Evolutionary conservation across 2,797 vertebrate species (phyloP), one percentile per base, ranked within the genome.

Genomic region (Hippocampus kuda): DNA sequence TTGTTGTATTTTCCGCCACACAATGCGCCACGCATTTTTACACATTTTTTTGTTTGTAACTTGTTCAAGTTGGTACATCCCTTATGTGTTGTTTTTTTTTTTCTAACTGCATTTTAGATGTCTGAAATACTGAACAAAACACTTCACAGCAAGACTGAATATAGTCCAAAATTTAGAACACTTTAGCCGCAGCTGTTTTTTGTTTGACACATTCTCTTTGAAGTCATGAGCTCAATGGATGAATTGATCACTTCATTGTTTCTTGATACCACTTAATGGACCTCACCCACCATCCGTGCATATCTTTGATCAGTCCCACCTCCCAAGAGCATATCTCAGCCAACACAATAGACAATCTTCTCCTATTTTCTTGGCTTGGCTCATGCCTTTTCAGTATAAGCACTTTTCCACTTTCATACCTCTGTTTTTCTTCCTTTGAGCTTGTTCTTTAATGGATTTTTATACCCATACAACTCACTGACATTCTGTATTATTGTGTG

Each of bases 291-390:
- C 49, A 69, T 57, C 64, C 56, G n/a, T 49, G 27, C 62, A 56
- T 15, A 60, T 77, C 69, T 80, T 78, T 80, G 72, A 83, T 80
- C 69, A 68, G 49, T 77, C 72, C 68, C 66, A 70, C 73, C 74
- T 78, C 65, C 65, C n/a, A 42, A 62, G n/a, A 72, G 77, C 68
- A 82, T 81, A 77, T 82, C 74, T 79, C 53, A 60, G 46, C 65
- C 4, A 54, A 67, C 72, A 81, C 81, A 85, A 73, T 71, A 44
- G 46, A 75, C 51, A 41, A 71, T 72, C 74, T 81, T 72, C 65
- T 77, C 65, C 53, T 57, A 65, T 78, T 75, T 60, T 71, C 71
- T 49, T 27, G 16, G 65, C 26, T 66, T 27, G 24, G 70, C 71
- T 77, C 69, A 76, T 77, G 68, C 69, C 27, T 62, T 81, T 74